Evolutionary conservation across 2,797 vertebrate species (phyloP).

Genomic region (Diplodus puntazzo): DNA sequence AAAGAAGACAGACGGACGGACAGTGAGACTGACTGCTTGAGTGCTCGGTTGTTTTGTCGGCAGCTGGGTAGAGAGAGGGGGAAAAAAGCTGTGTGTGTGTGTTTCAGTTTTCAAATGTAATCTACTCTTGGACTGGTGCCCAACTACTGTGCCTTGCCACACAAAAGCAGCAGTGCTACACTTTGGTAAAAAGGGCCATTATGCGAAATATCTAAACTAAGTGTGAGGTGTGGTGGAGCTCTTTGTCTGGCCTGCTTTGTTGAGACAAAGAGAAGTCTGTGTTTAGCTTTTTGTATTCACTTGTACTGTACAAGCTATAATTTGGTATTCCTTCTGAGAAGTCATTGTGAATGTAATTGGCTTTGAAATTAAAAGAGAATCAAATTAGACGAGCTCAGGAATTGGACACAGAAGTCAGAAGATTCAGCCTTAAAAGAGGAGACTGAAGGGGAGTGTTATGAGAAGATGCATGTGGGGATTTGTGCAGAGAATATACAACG

Average conservation of each 20-base stretch:
- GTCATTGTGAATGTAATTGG: constrained; percentile 65
- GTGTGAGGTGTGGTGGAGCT: constrained; percentile 67
- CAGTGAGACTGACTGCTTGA: constrained; percentile 34
- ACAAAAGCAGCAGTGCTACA: constrained; percentile 63
- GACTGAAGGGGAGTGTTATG: constrained; percentile 46
- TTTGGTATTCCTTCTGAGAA: constrained; percentile 76
- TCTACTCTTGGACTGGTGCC: constrained; percentile 57
- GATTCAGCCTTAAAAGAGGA: constrained; percentile 53
- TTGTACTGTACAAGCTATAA: constrained; percentile 74
- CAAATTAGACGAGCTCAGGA: constrained; percentile 61
- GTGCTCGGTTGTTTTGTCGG: constrained; percentile 32
- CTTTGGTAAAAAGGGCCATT: constrained; percentile 61
- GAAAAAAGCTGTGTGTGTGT: constrained; percentile 30
- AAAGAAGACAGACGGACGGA: constrained; percentile 57
- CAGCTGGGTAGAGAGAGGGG: constrained; percentile 45
- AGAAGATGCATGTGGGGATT: constrained; percentile 71
- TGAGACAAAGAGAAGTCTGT: constrained; percentile 73
- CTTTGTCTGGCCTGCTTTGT: constrained; percentile 63
- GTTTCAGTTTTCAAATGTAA: constrained; percentile 58
- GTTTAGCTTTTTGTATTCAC: constrained; percentile 70
- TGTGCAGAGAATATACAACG: constrained; percentile 47
- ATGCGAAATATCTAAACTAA: constrained; percentile 68
- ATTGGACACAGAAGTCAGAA: constrained; percentile 59
- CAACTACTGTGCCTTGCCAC: constrained; percentile 63
- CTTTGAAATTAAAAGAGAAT: constrained; percentile 75